Base-by-base conservation (phyloP, 1,140 invertebrate species). In the Theocolax elegans region DNA sequence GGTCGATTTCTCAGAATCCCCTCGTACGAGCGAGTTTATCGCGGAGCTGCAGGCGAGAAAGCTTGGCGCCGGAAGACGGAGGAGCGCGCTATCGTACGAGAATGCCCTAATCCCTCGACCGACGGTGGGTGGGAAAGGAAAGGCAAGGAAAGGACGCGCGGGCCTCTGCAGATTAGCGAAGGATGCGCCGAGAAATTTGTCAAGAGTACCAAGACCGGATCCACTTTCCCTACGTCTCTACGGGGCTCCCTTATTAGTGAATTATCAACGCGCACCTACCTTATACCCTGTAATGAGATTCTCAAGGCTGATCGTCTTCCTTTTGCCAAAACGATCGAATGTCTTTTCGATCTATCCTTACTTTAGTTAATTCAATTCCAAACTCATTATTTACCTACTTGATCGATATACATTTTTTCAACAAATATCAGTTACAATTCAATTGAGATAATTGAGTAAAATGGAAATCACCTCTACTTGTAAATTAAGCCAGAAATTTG, bases 191-290 rank as follows among this genome's bases (percentile, higher is more conserved):
- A 56, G 64, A 66, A 56, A 54, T 66, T 66, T 46, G 64, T 35
- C 64, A 46, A 40, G 6, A 42, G 56, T 21, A 23, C 35, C 58
- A 6, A 27, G 58, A 63, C 67, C 56, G 69, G 73, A 72, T 44
- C 35, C 40, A 51, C 17, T 72, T 72, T 53, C 2, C 59, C 42
- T 12, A n/a, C 10, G 48, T 73, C 73, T 66, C 72, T 66, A n/a
- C n/a, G n/a, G 38, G 46, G 60, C 65, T 70, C 19, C 65, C 74
- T 72, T 74, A 77, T 77, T 76, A 77, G 64, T 67, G 70, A 64
- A 56, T 75, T 75, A 75, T 77, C 73, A 73, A 60, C 62, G 19
- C 46, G n/a, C 15, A 12, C 12, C 42, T 49, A 66, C 72, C 68
- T 58, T 58, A 29, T 17, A 58, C 27, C 51, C 48, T 62, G 67